Conservation (phyloP, 2,888 invertebrate genomes). For the Cinara cedri region DNA sequence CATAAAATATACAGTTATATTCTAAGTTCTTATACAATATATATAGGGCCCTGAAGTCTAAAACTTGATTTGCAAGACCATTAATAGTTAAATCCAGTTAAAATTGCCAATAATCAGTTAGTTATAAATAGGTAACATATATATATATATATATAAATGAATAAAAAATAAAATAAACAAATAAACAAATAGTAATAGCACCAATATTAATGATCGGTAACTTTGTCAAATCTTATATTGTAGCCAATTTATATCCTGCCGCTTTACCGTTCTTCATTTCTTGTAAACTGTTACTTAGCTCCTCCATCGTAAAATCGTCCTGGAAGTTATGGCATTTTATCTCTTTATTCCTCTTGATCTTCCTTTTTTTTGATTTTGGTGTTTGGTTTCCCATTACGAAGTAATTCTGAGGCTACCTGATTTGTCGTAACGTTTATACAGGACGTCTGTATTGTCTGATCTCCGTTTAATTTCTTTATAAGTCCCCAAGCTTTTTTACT, state of each 20-base stretch:
- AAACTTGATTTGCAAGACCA: no score
- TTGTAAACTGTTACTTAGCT: slow-evolving; percentile 18
- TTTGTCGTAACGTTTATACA: slow-evolving; percentile 9
- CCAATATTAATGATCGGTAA: background rate
- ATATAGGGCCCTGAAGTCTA: no score
- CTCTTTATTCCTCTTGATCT: slow-evolving; percentile 29
- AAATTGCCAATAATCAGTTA: background rate
- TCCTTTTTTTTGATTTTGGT: background rate
- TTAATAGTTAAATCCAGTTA: no score
- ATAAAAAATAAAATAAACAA: background rate
- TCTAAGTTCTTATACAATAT: no score
- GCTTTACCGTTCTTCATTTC: slow-evolving; percentile 31
- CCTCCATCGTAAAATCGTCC: slow-evolving; percentile 5
- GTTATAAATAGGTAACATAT: background rate
- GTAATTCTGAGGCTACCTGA: background rate
- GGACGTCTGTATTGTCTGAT: background rate
- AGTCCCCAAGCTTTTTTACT: no score
- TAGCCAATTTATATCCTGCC: slow-evolving; percentile 18
- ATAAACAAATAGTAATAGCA: background rate
- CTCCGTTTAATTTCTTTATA: slow-evolving; percentile 10
- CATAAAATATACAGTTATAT: no score
- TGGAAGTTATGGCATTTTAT: slow-evolving; percentile 4
- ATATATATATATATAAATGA: background rate
- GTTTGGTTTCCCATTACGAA: slow-evolving; percentile 11
- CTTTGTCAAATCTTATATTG: background rate